Percentiles rank a stretch among this genome's conserved stretches.
Evolutionary conservation across 92 coral and sea anemone genomes (phyloP).

Genomic region (Montipora capitata): DNA sequence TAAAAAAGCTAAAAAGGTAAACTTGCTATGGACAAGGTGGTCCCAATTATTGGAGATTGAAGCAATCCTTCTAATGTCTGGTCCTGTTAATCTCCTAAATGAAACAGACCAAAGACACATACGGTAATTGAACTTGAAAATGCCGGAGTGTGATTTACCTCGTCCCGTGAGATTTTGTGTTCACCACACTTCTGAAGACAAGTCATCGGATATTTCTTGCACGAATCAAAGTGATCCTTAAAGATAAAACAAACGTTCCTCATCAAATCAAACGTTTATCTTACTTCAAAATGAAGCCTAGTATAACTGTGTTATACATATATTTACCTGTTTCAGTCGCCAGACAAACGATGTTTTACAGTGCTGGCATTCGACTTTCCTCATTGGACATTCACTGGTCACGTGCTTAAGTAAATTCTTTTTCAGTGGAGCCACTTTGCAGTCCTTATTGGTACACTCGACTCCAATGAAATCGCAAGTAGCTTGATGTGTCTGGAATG

Average conservation of each 20-base stretch:
- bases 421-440: background rate
- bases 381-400: slow-evolving; percentile 17
- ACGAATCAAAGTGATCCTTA: slow-evolving; percentile 14
- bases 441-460: slow-evolving; percentile 20
- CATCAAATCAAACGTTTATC: background rate
- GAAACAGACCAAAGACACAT: background rate
- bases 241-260: background rate
- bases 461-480: slow-evolving; percentile 6
- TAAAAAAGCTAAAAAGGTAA: too few species aligned
- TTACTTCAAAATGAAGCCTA: background rate
- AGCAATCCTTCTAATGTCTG: too few species aligned
- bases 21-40: too few species aligned
- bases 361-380: slow-evolving; percentile 16
- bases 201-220: slow-evolving; percentile 4
- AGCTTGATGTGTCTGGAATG: slow-evolving; percentile 12
- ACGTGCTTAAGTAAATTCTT: slow-evolving; percentile 4
- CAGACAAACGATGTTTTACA: slow-evolving; percentile 7
- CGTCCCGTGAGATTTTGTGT: slow-evolving; percentile 4
- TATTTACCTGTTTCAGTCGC: slow-evolving; percentile 2
- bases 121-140: background rate
- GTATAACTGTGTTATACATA: too few species aligned
- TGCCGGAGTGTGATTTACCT: background rate
- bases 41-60: too few species aligned
- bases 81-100: too few species aligned
- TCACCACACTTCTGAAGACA: slow-evolving; percentile 26